Percentiles rank a stretch among this genome's conserved stretches.
These are phyloP conservation scores for Gavialis gangeticus DNA, from an alignment of 2,113 vertebrate species.

Conservation along the genomic window DNA sequence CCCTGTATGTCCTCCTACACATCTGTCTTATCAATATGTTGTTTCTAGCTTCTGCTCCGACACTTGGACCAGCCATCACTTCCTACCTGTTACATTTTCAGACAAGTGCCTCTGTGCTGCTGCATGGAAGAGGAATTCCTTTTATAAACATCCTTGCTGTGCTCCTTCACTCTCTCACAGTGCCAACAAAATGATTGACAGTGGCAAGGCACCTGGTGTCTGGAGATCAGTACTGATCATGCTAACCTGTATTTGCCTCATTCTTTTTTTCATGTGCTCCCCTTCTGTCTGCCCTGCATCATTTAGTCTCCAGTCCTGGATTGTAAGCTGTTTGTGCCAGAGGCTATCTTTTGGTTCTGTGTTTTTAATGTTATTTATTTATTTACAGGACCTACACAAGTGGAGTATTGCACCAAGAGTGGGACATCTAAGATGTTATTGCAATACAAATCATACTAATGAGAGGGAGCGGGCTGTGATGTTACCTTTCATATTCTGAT, in stretches of 20 bases:
- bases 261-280: background rate
- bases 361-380: background rate
- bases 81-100: background rate
- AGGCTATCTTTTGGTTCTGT: background rate
- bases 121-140: background rate
- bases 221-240: background rate
- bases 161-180: background rate
- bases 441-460: background rate
- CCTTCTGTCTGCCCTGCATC: background rate
- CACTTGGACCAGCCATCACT: background rate
- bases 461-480: background rate
- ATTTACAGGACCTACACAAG: background rate
- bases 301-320: background rate
- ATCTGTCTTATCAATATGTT: background rate
- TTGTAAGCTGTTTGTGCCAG: background rate
- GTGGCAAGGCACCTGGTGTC: background rate
- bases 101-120: background rate
- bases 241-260: background rate
- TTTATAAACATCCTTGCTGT: background rate
- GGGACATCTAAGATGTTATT: background rate
- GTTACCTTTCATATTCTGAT: background rate
- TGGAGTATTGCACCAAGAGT: background rate
- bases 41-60: background rate
- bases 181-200: background rate
- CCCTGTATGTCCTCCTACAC: background rate